Conservation (phyloP, 2,113 vertebrate species). For the Calyptomena viridis region DNA sequence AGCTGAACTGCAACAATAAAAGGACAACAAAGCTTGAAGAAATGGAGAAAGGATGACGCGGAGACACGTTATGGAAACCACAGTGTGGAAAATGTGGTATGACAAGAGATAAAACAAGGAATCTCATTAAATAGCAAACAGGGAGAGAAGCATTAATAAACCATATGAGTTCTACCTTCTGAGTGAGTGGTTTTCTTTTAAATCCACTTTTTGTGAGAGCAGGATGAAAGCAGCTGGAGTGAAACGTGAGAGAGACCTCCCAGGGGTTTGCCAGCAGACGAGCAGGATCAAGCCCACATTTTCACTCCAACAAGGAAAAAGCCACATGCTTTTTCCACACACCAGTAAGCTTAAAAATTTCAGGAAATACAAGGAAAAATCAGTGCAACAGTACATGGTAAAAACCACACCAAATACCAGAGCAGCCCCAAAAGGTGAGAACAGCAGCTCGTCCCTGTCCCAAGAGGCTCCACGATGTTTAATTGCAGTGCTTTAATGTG, state of each 20-base stretch:
- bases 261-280: background rate
- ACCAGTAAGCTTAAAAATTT: background rate
- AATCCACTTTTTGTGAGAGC: background rate
- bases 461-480: rapidly evolving
- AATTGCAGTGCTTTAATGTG: rapidly evolving
- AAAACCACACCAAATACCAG: background rate
- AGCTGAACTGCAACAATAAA: background rate
- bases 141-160: background rate
- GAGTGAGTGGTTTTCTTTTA: background rate
- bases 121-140: background rate
- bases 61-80: background rate
- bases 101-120: slow-evolving; percentile 8
- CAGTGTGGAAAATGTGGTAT: background rate
- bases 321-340: background rate
- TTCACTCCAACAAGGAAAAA: background rate
- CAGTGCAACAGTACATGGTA: background rate
- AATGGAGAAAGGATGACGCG: background rate
- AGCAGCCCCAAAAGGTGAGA: background rate
- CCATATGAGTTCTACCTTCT: background rate
- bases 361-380: background rate
- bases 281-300: background rate
- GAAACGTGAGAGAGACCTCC: background rate
- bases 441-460: background rate
- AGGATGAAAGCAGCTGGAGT: background rate
- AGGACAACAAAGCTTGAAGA: background rate